Percentiles rank a stretch among this genome's conserved stretches.
Conservation (phyloP, 1,140 invertebrate genomes). For the Drosophila chauvacae region DNA sequence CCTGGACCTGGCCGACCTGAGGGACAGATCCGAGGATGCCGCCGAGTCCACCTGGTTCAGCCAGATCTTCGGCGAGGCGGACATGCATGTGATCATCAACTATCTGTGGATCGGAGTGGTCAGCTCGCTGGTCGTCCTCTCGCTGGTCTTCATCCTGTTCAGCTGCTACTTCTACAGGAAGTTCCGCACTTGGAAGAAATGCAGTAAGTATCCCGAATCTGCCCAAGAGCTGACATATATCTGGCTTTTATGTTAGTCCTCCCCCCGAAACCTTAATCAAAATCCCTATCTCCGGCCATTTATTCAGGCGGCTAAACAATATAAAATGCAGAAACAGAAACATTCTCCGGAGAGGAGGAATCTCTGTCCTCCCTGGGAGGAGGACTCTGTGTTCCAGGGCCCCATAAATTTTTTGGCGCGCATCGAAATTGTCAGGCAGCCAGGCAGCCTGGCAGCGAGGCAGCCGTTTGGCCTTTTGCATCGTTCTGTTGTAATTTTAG, state of each 20-base stretch:
- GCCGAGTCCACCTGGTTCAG: slow-evolving; percentile 36
- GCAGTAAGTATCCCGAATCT: slow-evolving; percentile 75
- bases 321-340: slow-evolving; percentile 70
- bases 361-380: not conserved
- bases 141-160: slow-evolving; percentile 80
- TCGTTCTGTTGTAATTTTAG: slow-evolving; percentile 75
- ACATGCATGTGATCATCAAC: slow-evolving; percentile 80
- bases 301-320: slow-evolving; percentile 69
- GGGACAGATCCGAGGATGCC: slow-evolving; percentile 45
- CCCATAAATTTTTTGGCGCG: slow-evolving; percentile 78
- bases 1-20: slow-evolving; percentile 74
- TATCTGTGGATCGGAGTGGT: slow-evolving; percentile 84
- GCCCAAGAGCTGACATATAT: slow-evolving; percentile 12
- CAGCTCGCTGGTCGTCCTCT: slow-evolving; percentile 74
- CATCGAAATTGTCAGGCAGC: slow-evolving; percentile 69
- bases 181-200: slow-evolving; percentile 84
- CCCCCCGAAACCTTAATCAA: slow-evolving; percentile 54
- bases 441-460: slow-evolving; percentile 22
- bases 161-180: slow-evolving; percentile 83
- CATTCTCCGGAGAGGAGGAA: slow-evolving; percentile 1
- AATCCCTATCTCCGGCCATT: slow-evolving; percentile 67
- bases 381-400: slow-evolving; percentile 17
- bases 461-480: slow-evolving; percentile 28
- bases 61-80: slow-evolving; percentile 67
- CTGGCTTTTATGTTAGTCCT: slow-evolving; percentile 21